Evolutionary conservation across 1,140 invertebrate species (phyloP), one percentile per base, ranked within the genome.

Genomic region (Neodiprion pinetum): DNA sequence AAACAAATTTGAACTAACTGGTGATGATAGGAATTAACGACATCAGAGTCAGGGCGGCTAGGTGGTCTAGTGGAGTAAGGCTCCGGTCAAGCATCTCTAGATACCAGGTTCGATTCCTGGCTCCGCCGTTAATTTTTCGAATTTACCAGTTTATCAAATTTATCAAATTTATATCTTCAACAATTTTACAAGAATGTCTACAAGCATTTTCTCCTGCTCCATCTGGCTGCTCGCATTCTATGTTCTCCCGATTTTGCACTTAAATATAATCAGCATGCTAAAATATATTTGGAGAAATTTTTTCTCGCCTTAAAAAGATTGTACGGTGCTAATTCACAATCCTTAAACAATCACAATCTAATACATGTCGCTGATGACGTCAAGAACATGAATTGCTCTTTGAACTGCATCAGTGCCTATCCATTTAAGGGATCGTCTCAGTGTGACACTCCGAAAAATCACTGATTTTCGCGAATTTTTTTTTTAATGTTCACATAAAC

Each of bases 181-280:
- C 65, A 67, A 10, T 8, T 48, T 72, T 75, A 48, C 21, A 48
- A 9, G 61, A 75, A 17, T n/a, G 21, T 8, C 9, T 75, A 67
- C 53, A 68, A 75, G 67, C 74, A 75, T 49, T 75, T 75, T 67
- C 11, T 75, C 4, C 50, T 75, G 14, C 67, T 75, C 14, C 74
- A 75, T 48, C 23, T 66, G n/a, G 74, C 74, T 23, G 28, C 9
- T 12, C 7, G 74, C 5, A 72, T 75, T 5, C 67, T 75, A 48
- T 72, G 70, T 23, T 47, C 70, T 14, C 3, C 28, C 5, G 48
- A 72, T 21, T 17, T 71, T 9, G 74, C 65, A 9, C 3, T 50
- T 5, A 49, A 72, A 40, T 72, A 21, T 50, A 61, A 61, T 23
- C 48, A 72, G 14, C 71, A 72, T 23, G 71, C 71, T 14, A 72